Evolutionary conservation across 92 coral and sea anemone genomes (phyloP).

Genomic region (Ricordea florida): DNA sequence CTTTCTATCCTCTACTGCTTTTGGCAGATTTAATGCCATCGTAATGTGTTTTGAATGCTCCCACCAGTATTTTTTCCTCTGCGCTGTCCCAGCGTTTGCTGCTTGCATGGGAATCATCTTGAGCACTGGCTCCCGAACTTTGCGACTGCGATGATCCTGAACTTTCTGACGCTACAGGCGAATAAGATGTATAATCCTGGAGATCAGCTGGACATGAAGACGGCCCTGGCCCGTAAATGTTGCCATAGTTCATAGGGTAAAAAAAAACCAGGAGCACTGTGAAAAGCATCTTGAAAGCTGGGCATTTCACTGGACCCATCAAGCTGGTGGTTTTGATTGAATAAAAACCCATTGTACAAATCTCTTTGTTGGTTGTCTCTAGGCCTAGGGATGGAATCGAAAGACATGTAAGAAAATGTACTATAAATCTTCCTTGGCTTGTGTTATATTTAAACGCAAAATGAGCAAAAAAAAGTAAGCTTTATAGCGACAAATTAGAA

Average conservation of each 20-base stretch:
- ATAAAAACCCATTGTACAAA: conserved; percentile 4
- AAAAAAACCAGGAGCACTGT: neutral
- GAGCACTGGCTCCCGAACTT: too few relatives aligned
- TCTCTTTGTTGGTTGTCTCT: too few relatives aligned
- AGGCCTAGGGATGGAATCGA: conserved; percentile 1
- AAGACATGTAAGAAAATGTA: conserved; percentile 4
- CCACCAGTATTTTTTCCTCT: neutral
- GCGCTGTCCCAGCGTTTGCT: neutral
- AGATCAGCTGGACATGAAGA: too few relatives aligned
- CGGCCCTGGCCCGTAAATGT: too few relatives aligned
- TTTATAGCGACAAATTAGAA: neutral
- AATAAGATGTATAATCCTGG: neutral
- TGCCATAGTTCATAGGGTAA: neutral
- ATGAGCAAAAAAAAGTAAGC: too few relatives aligned
- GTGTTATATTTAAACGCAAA: too few relatives aligned
- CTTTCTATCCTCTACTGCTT: neutral
- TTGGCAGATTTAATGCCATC: neutral
- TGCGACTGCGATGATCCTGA: too few relatives aligned
- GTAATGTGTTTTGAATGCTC: neutral
- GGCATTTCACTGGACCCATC: conserved; percentile 19
- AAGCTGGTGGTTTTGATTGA: neutral
- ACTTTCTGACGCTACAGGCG: too few relatives aligned
- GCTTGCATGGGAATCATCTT: too few relatives aligned
- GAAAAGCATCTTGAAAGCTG: conserved; percentile 7
- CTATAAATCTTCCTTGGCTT: neutral